These are phyloP conservation scores for Rutpela maculata DNA, from an alignment of 2,888 invertebrate species.

Conservation along the genomic window DNA sequence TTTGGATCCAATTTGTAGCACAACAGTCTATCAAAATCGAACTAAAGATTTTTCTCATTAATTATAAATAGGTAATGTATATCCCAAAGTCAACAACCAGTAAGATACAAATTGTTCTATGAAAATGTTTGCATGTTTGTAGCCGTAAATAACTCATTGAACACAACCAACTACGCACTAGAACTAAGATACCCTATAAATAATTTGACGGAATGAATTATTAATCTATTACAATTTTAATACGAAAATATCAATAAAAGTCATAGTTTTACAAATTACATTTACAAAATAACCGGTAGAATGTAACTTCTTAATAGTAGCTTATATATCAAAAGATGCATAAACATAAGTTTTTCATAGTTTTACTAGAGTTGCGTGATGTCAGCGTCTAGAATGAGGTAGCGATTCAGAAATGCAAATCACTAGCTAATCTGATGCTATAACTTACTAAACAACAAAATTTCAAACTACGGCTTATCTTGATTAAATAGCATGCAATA, in stretches of 20 bases:
- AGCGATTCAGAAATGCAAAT: constrained; percentile 70
- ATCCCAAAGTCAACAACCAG: no score
- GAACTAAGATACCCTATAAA: no score
- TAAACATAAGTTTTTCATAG: constrained; percentile 68
- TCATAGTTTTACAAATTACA: constrained; percentile 36
- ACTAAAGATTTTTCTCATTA: no score
- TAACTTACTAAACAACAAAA: constrained; percentile 72
- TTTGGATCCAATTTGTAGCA: no score
- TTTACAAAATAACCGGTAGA: constrained; percentile 28
- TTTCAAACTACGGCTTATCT: constrained; percentile 70
- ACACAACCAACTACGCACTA: no score
- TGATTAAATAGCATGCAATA: constrained; percentile 70
- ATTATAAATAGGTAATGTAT: no score
- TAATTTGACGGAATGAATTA: background rate
- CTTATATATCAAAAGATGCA: constrained; percentile 54
- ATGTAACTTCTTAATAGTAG: constrained; percentile 39
- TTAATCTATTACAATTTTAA: background rate
- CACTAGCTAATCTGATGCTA: constrained; percentile 71
- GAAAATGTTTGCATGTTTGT: no score
- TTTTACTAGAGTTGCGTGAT: constrained; percentile 67
- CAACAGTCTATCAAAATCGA: no score
- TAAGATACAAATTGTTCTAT: no score
- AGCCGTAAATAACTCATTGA: no score
- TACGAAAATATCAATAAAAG: constrained; percentile 26
- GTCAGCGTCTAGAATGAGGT: constrained; percentile 58